Evolutionary conservation across 2,113 vertebrate species (phyloP).

Genomic region (Hippocampus mohnikei): DNA sequence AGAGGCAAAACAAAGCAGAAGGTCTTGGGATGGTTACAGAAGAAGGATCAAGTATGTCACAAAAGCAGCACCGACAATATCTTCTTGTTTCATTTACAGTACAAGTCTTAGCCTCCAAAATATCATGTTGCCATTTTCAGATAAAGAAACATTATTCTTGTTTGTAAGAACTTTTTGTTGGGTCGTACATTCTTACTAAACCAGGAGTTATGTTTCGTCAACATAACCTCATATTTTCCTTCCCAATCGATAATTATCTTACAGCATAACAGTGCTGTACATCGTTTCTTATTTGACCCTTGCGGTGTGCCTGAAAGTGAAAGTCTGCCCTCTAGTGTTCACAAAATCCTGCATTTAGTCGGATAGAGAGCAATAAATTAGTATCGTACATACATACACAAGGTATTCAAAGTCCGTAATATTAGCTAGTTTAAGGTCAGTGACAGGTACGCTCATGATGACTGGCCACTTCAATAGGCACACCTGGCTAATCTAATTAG

Average conservation of each 20-base stretch:
- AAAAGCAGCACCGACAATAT: not conserved
- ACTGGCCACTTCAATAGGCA: not conserved
- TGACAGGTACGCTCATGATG: not conserved
- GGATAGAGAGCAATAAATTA: not conserved
- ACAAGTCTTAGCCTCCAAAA: not conserved
- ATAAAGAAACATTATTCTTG: not conserved
- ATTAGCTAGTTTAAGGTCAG: not conserved
- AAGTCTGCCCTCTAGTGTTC: conserved; percentile 4
- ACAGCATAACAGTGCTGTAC: not conserved
- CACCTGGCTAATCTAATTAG: not conserved
- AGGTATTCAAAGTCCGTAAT: not conserved
- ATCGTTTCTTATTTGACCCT: not conserved
- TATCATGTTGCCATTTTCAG: not conserved
- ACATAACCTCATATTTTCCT: not conserved
- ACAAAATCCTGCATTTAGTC: not conserved
- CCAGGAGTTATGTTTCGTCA: not conserved
- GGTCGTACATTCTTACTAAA: not conserved
- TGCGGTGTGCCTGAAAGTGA: not conserved
- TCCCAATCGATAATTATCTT: no score
- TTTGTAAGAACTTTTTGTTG: not conserved
- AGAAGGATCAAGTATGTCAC: conserved; percentile 95
- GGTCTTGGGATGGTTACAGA: conserved; percentile 98
- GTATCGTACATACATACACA: not conserved
- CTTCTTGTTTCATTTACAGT: not conserved
- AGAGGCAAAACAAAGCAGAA: conserved; percentile 98